A percentile compares a stretch with the other conserved stretches of the same genome.
These are phyloP conservation scores for Muscina levida DNA, from an alignment of 2,888 invertebrate genomes.

Conservation along the genomic window DNA sequence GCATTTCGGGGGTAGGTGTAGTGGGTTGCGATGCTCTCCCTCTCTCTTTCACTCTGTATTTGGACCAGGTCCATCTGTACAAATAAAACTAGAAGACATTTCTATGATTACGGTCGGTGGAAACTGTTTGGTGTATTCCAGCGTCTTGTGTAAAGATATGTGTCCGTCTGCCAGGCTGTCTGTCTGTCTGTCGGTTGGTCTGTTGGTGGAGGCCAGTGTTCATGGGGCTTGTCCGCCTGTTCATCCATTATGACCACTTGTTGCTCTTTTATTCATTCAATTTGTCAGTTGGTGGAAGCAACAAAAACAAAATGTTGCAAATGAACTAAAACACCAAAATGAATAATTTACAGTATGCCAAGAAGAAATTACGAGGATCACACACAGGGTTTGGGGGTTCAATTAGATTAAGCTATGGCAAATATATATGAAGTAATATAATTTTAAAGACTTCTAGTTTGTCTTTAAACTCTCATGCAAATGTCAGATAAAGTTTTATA, in stretches of 20 bases:
- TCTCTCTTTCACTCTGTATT: conserved; percentile 38
- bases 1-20: conserved; percentile 29
- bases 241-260: conserved; percentile 74
- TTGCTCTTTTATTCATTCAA: conserved; percentile 79
- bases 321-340: conserved; percentile 51
- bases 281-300: conserved; percentile 74
- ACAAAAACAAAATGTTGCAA: conserved; percentile 42
- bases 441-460: no score
- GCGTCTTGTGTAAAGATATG: conserved; percentile 4
- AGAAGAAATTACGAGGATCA: conserved; percentile 5
- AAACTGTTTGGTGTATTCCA: conserved; percentile 46
- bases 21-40: no score
- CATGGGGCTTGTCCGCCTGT: conserved; percentile 63
- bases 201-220: no score
- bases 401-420: no score
- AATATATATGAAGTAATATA: no score
- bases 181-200: no score
- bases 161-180: conserved; percentile 7
- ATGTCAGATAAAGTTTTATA: no score
- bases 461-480: no score
- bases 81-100: conserved; percentile 57
- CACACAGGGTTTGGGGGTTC: no score
- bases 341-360: conserved; percentile 44
- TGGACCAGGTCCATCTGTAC: conserved; percentile 56
- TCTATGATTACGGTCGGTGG: conserved; percentile 36